These are phyloP conservation scores for Perca schrenkii DNA, from an alignment of 2,113 vertebrate genomes.

Conservation along the genomic window DNA sequence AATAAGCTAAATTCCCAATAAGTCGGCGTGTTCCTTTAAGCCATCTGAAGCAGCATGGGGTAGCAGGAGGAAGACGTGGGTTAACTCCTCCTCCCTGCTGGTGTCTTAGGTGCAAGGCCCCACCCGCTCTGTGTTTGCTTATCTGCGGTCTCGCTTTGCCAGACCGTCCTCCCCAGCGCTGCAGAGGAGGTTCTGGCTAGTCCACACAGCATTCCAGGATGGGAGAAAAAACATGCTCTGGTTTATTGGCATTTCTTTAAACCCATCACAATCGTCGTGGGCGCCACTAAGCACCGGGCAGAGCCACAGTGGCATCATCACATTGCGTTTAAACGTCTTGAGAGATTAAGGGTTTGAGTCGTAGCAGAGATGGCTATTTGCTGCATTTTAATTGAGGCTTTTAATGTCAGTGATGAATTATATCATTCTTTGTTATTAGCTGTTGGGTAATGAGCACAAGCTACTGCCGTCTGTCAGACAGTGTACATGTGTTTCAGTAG, in stretches of 20 bases:
- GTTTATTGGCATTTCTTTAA: too few species aligned
- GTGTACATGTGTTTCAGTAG: not conserved
- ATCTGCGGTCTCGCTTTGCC: too few species aligned
- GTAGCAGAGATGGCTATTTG: not conserved
- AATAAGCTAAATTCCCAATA: too few species aligned
- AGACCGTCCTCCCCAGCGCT: too few species aligned
- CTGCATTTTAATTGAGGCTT: conserved; percentile 25
- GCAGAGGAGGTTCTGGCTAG: too few species aligned
- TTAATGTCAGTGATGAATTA: conserved; percentile 21
- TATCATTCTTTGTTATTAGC: conserved; percentile 17
- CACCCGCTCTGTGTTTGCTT: not conserved
- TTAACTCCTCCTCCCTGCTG: not conserved
- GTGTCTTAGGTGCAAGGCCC: not conserved
- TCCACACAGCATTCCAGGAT: too few species aligned
- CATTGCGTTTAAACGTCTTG: not conserved
- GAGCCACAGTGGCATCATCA: not conserved
- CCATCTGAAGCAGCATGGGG: not conserved
- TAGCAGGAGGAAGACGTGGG: not conserved
- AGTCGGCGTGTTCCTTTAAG: too few species aligned
- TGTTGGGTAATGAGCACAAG: conserved; percentile 27
- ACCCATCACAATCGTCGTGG: too few species aligned
- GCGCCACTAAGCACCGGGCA: too few species aligned
- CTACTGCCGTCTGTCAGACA: not conserved
- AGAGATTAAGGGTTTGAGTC: conserved; percentile 17
- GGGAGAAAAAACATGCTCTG: too few species aligned